These are phyloP conservation scores for Danio kyathit DNA, from an alignment of 2,797 vertebrate genomes.

Conservation along the genomic window DNA sequence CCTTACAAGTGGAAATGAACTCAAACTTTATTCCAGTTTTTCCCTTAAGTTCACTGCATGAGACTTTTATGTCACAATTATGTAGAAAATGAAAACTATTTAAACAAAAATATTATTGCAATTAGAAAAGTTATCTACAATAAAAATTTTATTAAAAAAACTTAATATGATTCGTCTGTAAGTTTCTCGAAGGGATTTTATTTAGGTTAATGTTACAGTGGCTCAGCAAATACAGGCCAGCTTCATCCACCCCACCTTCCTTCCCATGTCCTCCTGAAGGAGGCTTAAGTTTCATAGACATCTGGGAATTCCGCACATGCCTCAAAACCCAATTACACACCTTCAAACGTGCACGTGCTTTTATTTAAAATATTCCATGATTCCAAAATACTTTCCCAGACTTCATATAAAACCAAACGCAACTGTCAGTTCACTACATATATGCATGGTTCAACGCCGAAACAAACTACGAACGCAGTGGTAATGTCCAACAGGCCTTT, in stretches of 20 bases:
- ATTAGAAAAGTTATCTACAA: neutral
- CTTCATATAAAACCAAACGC: constrained; percentile 53
- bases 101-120: neutral
- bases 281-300: constrained; percentile 94
- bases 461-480: neutral
- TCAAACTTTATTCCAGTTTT: constrained; percentile 59
- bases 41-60: constrained; percentile 45
- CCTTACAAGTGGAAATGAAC: constrained; percentile 70
- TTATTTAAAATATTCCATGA: constrained; percentile 83
- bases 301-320: constrained; percentile 98
- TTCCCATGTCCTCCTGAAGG: constrained; percentile 84
- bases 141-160: neutral
- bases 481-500: neutral
- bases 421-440: neutral
- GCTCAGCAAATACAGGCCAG: constrained; percentile 72
- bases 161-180: neutral
- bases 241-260: constrained; percentile 84
- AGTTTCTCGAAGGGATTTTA: constrained; percentile 10
- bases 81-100: neutral
- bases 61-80: neutral
- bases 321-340: constrained; percentile 95
- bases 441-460: neutral
- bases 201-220: constrained; percentile 48
- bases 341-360: constrained; percentile 91
- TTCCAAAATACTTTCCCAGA: constrained; percentile 79